A percentile compares a stretch with the other conserved stretches of the same genome.
phyloP scores from a whole-genome alignment of 2,888 invertebrate genomes.

The Sesia apiformis region DNA sequence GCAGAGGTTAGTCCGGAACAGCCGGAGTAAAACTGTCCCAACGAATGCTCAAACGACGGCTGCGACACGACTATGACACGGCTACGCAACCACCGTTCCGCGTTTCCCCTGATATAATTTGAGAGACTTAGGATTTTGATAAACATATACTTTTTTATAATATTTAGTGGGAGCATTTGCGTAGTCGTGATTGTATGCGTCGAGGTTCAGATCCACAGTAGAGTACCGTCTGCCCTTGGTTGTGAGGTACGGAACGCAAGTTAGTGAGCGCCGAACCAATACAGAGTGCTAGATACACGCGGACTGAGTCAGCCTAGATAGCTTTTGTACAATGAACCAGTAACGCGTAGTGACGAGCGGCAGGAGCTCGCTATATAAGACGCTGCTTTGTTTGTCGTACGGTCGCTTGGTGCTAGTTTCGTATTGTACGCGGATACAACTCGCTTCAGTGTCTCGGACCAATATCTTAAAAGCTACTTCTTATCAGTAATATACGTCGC shows the following conservation, averaged over 20 bases:
- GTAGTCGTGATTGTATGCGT: background rate
- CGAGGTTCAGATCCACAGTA: background rate
- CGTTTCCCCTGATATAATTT: conserved; percentile 15
- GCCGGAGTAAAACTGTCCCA: conserved; percentile 28
- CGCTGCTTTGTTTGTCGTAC: conserved; percentile 52
- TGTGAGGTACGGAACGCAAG: conserved; percentile 18
- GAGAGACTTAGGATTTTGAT: conserved; percentile 55
- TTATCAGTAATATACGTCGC: conserved; percentile 63
- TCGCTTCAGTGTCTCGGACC: conserved; percentile 73
- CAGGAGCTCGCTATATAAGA: conserved; percentile 16
- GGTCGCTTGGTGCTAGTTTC: conserved; percentile 71
- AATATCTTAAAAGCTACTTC: conserved; percentile 61
- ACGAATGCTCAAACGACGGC: background rate
- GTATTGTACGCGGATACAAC: conserved; percentile 51
- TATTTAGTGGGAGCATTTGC: conserved; percentile 36
- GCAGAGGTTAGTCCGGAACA: conserved; percentile 51
- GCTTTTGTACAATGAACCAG: conserved; percentile 40
- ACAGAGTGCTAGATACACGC: conserved; percentile 9
- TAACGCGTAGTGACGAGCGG: conserved; percentile 14
- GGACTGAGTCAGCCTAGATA: conserved; percentile 24
- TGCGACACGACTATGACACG: background rate
- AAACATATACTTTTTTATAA: conserved; percentile 57
- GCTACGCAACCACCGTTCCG: background rate
- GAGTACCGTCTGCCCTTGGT: conserved; percentile 20
- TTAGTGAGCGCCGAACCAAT: background rate